Evolutionary conservation across 2,888 invertebrate species (phyloP).

Genomic region (Hemaris fuciformis): DNA sequence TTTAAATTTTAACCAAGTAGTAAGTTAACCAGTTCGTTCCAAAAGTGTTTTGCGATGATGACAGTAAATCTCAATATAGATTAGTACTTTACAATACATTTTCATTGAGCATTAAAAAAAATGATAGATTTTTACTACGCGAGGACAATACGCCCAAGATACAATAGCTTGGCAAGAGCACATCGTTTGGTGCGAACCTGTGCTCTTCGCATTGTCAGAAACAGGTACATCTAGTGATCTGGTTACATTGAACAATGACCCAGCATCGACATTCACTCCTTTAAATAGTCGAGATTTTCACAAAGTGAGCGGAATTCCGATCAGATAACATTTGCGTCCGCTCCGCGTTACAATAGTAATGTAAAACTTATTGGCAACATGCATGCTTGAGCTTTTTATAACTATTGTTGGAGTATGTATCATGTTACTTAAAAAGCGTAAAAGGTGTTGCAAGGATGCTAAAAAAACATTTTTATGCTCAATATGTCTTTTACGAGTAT

Average conservation of each 20-base stretch:
- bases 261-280: conserved; percentile 62
- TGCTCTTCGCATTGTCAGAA: conserved; percentile 44
- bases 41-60: too few species aligned
- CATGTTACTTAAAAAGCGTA: conserved; percentile 48
- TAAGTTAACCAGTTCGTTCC: too few species aligned
- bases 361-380: conserved; percentile 52
- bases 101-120: too few species aligned
- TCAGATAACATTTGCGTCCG: conserved; percentile 74
- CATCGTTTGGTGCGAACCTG: conserved; percentile 54
- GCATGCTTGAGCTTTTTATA: conserved; percentile 51
- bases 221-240: conserved; percentile 73
- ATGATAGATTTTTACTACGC: neutral
- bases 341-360: conserved; percentile 52
- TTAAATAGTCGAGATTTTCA: conserved; percentile 39
- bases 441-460: neutral
- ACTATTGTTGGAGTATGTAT: conserved; percentile 43
- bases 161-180: conserved; percentile 47
- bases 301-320: conserved; percentile 71
- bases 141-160: conserved; percentile 10
- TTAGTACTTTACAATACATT: too few species aligned
- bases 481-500: neutral
- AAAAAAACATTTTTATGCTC: neutral
- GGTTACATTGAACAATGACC: conserved; percentile 61
- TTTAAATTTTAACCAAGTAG: too few species aligned
- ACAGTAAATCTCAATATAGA: too few species aligned